Evolutionary conservation across 2,113 vertebrate genomes (phyloP).

Genomic region (Dendrocopos noguchii): DNA sequence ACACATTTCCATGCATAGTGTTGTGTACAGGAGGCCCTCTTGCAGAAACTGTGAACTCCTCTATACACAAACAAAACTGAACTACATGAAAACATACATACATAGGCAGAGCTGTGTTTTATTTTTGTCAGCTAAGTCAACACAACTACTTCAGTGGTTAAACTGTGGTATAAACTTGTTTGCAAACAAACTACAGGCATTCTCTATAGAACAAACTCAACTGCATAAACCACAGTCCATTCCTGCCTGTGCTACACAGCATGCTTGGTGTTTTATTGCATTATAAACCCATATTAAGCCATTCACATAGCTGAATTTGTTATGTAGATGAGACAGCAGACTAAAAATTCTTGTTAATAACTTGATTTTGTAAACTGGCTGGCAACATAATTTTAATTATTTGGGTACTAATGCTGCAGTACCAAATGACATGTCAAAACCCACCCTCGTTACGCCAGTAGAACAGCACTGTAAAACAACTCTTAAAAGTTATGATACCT

Average conservation of each 20-base stretch:
- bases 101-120: too few relatives aligned
- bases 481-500: neutral
- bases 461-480: neutral
- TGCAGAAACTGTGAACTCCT: neutral
- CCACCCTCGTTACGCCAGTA: neutral
- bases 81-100: neutral
- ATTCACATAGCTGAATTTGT: neutral
- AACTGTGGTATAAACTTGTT: neutral
- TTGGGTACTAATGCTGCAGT: neutral
- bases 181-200: neutral
- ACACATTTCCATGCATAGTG: neutral
- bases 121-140: neutral
- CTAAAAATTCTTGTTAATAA: neutral
- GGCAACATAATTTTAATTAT: neutral
- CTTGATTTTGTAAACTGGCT: neutral
- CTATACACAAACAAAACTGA: neutral
- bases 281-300: neutral
- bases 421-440: neutral
- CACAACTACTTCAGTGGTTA: neutral
- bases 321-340: neutral
- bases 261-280: neutral
- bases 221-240: neutral
- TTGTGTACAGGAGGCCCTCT: neutral
- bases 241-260: neutral
- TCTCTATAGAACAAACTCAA: neutral